Evolutionary conservation across 1,140 invertebrate genomes (phyloP).

Genomic region (Cataglyphis hispanica): DNA sequence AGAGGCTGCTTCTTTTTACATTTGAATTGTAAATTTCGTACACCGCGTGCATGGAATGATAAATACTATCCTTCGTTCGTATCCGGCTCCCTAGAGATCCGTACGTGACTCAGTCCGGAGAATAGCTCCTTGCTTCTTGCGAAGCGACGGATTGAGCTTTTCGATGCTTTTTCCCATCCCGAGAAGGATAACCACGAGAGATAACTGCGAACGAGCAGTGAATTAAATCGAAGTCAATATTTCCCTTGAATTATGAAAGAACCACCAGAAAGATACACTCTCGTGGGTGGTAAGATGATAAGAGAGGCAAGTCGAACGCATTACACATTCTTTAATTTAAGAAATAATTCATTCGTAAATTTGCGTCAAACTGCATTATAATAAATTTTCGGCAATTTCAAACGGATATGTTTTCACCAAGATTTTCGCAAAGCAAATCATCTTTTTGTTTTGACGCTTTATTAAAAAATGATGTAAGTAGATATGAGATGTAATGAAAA

Average conservation of each 20-base stretch:
- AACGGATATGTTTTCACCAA: neutral
- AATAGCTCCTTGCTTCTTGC: conserved; percentile 57
- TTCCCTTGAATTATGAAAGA: conserved; percentile 62
- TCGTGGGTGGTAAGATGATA: neutral
- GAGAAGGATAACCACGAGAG: conserved; percentile 57
- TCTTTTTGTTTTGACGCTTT: neutral
- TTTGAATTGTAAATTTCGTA: conserved; percentile 60
- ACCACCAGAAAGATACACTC: conserved; percentile 33
- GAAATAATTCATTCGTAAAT: conserved; percentile 35
- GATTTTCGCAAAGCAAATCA: neutral
- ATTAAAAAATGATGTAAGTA: neutral
- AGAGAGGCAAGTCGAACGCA: neutral
- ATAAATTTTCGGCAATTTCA: conserved; percentile 18
- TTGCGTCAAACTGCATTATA: neutral
- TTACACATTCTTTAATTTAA: conserved; percentile 23
- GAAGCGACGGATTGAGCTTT: conserved; percentile 58
- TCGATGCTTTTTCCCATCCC: conserved; percentile 47
- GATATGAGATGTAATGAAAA: neutral
- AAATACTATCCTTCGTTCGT: conserved; percentile 56
- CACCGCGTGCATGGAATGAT: conserved; percentile 57
- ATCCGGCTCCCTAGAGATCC: conserved; percentile 28
- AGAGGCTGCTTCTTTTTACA: conserved; percentile 51
- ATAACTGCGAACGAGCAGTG: conserved; percentile 64
- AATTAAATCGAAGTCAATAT: conserved; percentile 65
- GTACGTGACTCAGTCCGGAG: conserved; percentile 59